Base-by-base conservation (phyloP, 2,888 invertebrate genomes). In the Thereva nobilitata region DNA sequence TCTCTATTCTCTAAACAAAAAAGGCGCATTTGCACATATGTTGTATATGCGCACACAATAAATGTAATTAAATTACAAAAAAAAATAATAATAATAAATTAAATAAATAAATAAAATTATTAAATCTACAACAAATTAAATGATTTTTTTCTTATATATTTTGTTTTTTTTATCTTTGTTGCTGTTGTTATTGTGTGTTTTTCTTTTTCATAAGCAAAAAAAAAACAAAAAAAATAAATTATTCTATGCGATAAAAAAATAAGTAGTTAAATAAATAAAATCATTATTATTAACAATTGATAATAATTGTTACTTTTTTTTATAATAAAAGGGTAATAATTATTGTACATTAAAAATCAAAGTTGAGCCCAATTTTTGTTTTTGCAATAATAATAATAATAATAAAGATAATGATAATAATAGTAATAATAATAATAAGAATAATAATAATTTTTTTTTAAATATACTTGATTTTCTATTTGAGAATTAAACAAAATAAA, bases 321-420 rank as follows among this genome's bases (percentile, higher is more conserved):
- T 9, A 7, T 8, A 42, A 42, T 8, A 42, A 42, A 42, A 42
- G 9, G 42, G 9, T 8, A 42, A 42, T 8, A 42, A 42, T 23
- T 23, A 23, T 23, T 23, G 23, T 35, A 65, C 40, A 67, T 68
- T n/a, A n/a, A 68, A 70, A 67, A 61, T 52, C 64, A 69, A 69
- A 59, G 44, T 64, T 67, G 59, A 67, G 69, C 69, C 69, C 69
- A 69, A 69, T 70, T 70, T 70, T 70, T 53, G 64, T 38, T 55
- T 23, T 45, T 37, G 45, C 50, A 64, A 53, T 23, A 4, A 57
- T 40, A 45, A 37, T 49, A n/a, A 10, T 3, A 59, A 59, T n/a
- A 12, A 47, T 47, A 47, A 49, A 59, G 23, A 23, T 12, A 44
- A 56, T 38, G 6, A n/a, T 35, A 23, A 38, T 49, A 35, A 12